Base-by-base conservation (phyloP, 2,888 invertebrate genomes). In the Pristionchus fissidentatus region DNA sequence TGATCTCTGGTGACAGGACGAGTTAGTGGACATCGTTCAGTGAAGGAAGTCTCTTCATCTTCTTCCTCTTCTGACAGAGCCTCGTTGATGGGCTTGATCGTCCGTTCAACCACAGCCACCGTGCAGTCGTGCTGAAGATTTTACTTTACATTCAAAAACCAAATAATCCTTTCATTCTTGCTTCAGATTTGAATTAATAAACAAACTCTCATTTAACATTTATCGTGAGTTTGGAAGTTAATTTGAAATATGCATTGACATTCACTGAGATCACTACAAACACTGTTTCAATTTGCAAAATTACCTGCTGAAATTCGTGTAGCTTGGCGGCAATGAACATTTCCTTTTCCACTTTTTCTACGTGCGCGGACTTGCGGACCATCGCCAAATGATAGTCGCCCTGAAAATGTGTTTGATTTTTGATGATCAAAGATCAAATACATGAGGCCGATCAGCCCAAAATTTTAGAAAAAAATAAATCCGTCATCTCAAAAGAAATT, bases 331-430 rank as follows among this genome's bases (percentile, higher is more conserved):
- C 38, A n/a, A 81, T 41, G 29, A n/a, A 81, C 32, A 13, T 3
- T 10, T n/a, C 15, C 8, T 32, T 41, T 41, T 52, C 57, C 1
- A 13, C 15, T 0, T 22, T 26, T 22, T n/a, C 38, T 8, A 13
- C 3, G 0, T n/a, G 29, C 2, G 15, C 26, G 10, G 79, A 26
- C 13, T 46, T 78, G n/a, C 46, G 79, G 8, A 86, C 85, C 79
- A 86, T 78, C 8, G 86, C 86, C 46, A 86, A 46, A 43, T 86
- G 86, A 62, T 86, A 86, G 13, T 85, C 79, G 29, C 86, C 86
- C 85, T 86, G 41, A 81, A n/a, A 15, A 26, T n/a, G 29, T 35
- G 35, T 1, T 29, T 26, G 4, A 0, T 22, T 41, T 5, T 75
- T 75, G 32, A 15, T 66, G 22, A 10, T 19, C 49, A 19, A 49